These are phyloP conservation scores for Seriola aureovittata DNA, from an alignment of 2,113 vertebrate species.

Conservation along the genomic window DNA sequence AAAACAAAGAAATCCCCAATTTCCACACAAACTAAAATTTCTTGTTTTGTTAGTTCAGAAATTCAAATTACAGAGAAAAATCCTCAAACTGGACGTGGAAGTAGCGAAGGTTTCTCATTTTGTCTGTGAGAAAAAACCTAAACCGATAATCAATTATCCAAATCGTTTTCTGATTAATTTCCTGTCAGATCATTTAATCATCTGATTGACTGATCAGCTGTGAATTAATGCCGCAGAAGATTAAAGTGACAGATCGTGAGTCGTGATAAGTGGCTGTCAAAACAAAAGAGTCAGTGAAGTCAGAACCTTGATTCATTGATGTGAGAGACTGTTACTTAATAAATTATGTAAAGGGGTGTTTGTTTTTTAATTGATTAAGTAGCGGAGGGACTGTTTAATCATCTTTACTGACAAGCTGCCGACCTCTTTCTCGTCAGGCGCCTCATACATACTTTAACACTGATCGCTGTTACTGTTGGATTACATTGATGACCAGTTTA, in stretches of 20 bases:
- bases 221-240: background rate
- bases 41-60: no score
- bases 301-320: no score
- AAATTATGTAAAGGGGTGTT: background rate
- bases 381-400: constrained; percentile 11
- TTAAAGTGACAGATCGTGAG: background rate
- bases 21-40: no score
- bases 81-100: no score
- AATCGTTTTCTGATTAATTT: background rate
- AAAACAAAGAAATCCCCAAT: no score
- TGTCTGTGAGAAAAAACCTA: no score
- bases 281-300: no score
- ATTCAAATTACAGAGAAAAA: no score
- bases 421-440: background rate
- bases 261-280: background rate
- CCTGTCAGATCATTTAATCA: background rate
- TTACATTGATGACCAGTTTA: constrained; percentile 23
- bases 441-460: background rate
- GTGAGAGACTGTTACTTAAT: background rate
- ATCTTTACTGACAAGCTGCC: constrained; percentile 15
- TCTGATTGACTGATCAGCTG: background rate
- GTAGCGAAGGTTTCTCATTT: no score
- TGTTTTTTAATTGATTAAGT: constrained; percentile 14
- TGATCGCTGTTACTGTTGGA: background rate
- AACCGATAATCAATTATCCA: background rate